A percentile compares a stretch with the other conserved stretches of the same genome.
Evolutionary conservation across 2,113 vertebrate species (phyloP).

Genomic region (Engraulis encrasicolus): DNA sequence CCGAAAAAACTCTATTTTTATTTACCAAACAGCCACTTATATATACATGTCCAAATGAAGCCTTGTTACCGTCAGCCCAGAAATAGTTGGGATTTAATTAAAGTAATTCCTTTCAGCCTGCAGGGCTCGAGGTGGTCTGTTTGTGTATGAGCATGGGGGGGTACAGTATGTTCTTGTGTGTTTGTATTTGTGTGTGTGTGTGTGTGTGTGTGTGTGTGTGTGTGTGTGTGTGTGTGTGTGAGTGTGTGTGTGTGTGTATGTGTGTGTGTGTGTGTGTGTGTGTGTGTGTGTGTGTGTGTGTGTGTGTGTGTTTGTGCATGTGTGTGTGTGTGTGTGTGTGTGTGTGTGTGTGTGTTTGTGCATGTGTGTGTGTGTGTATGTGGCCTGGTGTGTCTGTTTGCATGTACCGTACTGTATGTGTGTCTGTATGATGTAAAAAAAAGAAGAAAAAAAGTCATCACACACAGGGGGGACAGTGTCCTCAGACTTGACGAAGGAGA

Average conservation of each 20-base stretch:
- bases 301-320: background rate
- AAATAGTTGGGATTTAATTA: constrained; percentile 50
- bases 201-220: constrained; percentile 23
- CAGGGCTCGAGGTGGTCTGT: background rate
- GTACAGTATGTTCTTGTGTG: too few species aligned
- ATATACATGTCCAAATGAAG: constrained; percentile 36
- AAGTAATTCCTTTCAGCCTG: constrained; percentile 31
- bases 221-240: background rate
- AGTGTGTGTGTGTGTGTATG: constrained; percentile 21
- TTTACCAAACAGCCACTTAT: constrained; percentile 29
- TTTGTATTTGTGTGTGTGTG: background rate
- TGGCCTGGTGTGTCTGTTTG: constrained; percentile 6
- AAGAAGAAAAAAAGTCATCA: background rate
- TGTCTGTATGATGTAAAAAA: constrained; percentile 25
- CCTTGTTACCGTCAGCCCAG: constrained; percentile 30
- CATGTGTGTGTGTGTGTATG: constrained; percentile 21
- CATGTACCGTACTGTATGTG: background rate
- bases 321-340: constrained; percentile 28
- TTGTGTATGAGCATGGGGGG: too few species aligned
- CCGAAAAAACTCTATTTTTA: constrained; percentile 38
- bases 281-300: too few species aligned
- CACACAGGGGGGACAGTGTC: constrained; percentile 9
- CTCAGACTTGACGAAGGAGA: background rate
- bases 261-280: too few species aligned
- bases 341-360: background rate